Base-by-base conservation (phyloP, 2,113 vertebrate genomes). In the Turdus rufiventris region DNA sequence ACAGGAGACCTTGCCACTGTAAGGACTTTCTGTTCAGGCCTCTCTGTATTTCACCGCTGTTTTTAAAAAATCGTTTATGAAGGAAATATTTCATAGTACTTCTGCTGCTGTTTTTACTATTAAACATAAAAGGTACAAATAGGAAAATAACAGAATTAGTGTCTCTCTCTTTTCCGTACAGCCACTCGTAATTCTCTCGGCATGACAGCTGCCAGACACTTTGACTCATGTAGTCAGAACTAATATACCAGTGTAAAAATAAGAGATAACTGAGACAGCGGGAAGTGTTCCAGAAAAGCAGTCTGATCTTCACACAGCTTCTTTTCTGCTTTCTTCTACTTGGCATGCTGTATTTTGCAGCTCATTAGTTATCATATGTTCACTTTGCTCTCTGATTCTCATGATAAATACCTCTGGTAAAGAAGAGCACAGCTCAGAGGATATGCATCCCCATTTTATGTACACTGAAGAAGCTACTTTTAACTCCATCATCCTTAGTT, bases 261-360 rank as follows among this genome's bases (percentile, higher is more conserved):
- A 94, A 94, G 89, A 91, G 88, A 89, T 72, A 50, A 76, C 67
- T 81, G 54, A 94, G 81, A 88, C 54, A 74, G 86, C 57, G 95
- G 50, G 89, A 95, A 92, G 56, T 42, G 86, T 83, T 95, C 48
- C 75, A 80, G 76, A 86, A 79, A 93, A 94, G 85, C 88, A 83
- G 66, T 56, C 78, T 93, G 88, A 95, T 93, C 93, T 88, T 93
- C 82, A 88, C 89, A 90, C 54, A 91, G 89, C 87, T 96, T 80
- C 83, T 96, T 92, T 91, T 75, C 57, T 87, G 62, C 67, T 80
- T 88, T 78, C 95, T 96, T 95, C 66, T 91, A 91, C 38, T 94
- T 95, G 66, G 93, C 93, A 77, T 60, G 51, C 86, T 87, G 42
- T 77, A 88, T 85, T 97, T 93, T 95, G 66, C 82, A 91, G 91